Conservation (phyloP, 1,140 invertebrate species). For the Chionoecetes opilio region DNA sequence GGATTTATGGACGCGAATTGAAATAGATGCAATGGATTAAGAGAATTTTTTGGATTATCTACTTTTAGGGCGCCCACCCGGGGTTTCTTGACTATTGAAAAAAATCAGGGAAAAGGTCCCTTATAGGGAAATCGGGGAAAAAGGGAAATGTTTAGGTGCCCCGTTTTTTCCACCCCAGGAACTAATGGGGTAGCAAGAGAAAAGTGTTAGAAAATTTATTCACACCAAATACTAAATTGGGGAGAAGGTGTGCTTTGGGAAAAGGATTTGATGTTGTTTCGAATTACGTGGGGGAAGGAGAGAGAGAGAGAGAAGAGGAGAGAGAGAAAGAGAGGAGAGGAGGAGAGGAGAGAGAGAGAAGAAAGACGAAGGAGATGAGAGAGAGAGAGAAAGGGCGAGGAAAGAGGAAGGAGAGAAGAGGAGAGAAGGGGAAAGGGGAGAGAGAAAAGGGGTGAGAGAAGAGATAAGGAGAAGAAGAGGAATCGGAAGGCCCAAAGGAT, state of each 20-base stretch:
- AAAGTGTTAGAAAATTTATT: background rate
- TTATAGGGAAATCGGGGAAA: background rate
- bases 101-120: background rate
- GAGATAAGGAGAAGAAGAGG: no score
- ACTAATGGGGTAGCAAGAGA: constrained; percentile 1
- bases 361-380: constrained; percentile 29
- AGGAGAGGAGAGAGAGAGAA: constrained; percentile 14
- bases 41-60: background rate
- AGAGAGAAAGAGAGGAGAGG: background rate
- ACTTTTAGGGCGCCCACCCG: background rate
- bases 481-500: no score
- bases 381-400: constrained; percentile 58
- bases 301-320: background rate
- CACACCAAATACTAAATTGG: background rate
- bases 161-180: no score
- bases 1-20: constrained; percentile 24
- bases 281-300: background rate
- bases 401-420: no score
- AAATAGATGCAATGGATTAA: constrained; percentile 54
- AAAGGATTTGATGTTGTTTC: background rate
- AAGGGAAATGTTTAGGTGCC: background rate
- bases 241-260: background rate
- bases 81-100: background rate
- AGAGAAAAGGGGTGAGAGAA: no score
- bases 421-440: no score